These are phyloP conservation scores for Sternarchorhynchus goeldii DNA, from an alignment of 2,797 vertebrate species.

Conservation along the genomic window DNA sequence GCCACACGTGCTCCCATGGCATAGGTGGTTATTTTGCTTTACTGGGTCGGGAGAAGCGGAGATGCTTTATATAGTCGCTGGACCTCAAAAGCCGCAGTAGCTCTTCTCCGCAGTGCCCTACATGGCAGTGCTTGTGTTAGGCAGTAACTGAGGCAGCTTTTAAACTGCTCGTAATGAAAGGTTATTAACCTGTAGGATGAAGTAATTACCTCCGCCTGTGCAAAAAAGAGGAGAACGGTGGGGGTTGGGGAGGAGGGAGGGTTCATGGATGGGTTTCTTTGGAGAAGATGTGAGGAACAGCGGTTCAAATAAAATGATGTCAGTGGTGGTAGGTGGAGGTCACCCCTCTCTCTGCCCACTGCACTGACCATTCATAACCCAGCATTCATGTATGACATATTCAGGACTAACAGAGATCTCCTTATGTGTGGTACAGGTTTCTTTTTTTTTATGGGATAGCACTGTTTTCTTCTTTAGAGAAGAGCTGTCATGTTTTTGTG, in stretches of 20 bases:
- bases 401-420: conserved; percentile 1
- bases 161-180: conserved; percentile 23
- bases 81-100: not conserved
- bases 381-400: conserved; percentile 39
- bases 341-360: not conserved
- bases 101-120: conserved; percentile 12
- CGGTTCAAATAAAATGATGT: conserved; percentile 43
- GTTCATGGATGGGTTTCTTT: conserved; percentile 34
- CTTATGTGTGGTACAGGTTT: not conserved
- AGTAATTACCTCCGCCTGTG: conserved; percentile 34
- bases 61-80: conserved; percentile 3
- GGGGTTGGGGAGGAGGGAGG: not conserved
- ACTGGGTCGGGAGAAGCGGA: not conserved
- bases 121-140: conserved; percentile 16
- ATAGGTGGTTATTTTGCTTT: not conserved
- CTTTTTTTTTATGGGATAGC: not conserved
- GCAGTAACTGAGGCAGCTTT: conserved; percentile 10
- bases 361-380: conserved; percentile 36
- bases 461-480: not conserved
- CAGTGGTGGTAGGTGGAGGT: conserved; percentile 38
- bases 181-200: conserved; percentile 25
- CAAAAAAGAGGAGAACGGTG: conserved; percentile 15
- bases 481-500: not conserved
- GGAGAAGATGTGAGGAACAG: conserved; percentile 32
- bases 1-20: not conserved